Conservation (phyloP, 2,888 invertebrate genomes). For the Pseudanteris insignis region DNA sequence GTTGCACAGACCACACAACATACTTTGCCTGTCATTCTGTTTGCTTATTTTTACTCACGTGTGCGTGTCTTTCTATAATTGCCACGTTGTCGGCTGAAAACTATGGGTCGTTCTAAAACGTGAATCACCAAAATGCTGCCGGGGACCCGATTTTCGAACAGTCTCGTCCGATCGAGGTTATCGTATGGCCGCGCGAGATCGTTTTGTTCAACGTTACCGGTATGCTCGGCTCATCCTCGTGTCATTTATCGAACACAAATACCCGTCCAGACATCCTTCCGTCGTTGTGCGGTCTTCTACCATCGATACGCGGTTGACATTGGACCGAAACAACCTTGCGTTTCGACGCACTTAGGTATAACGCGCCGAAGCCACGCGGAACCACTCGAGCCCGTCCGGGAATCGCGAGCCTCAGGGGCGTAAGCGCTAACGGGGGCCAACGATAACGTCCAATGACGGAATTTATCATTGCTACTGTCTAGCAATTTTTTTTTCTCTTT, state of each 20-base stretch:
- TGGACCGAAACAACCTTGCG: conserved; percentile 41
- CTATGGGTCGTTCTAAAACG: background rate
- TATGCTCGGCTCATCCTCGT: conserved; percentile 23
- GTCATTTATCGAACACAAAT: conserved; percentile 36
- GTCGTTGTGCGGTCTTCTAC: conserved; percentile 20
- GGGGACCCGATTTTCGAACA: no score
- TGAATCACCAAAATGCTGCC: no score
- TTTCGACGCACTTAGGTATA: conserved; percentile 41
- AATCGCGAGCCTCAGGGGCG: conserved; percentile 25
- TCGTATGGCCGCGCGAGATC: no score
- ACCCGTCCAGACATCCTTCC: conserved; percentile 21
- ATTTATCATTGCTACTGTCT: background rate
- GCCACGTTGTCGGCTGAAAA: background rate
- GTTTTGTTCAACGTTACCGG: no score
- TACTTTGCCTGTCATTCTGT: no score
- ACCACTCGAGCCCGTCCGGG: conserved; percentile 31
- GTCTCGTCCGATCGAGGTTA: no score
- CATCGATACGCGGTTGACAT: conserved; percentile 38
- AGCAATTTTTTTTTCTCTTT: background rate
- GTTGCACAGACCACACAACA: no score
- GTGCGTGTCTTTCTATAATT: background rate
- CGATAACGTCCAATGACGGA: no score
- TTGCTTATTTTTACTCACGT: conserved; percentile 4
- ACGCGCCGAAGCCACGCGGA: conserved; percentile 36
- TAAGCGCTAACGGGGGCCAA: conserved; percentile 9